Evolutionary conservation across 2,797 vertebrate species (phyloP).

Genomic region (Enteromius trimaculatus): DNA sequence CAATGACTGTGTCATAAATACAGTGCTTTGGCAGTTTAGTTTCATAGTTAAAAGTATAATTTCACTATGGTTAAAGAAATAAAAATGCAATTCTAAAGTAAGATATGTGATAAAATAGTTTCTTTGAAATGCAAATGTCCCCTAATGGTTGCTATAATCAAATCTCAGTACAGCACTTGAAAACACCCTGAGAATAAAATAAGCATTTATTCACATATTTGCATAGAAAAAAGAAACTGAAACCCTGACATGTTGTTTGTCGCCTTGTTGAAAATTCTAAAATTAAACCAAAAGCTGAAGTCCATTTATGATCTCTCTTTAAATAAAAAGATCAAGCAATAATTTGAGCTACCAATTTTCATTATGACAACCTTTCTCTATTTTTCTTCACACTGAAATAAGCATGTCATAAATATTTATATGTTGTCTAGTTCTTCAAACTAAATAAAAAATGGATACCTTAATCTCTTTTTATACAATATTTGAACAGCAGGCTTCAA

Average conservation of each 20-base stretch:
- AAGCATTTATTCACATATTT: constrained; percentile 3
- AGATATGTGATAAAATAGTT: not conserved
- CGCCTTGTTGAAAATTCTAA: not conserved
- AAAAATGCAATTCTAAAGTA: not conserved
- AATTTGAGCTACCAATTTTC: not conserved
- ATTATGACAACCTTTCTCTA: not conserved
- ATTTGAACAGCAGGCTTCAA: not conserved
- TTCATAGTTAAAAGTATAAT: not conserved
- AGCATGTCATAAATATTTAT: no score
- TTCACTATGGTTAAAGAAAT: not conserved
- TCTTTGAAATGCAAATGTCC: not conserved
- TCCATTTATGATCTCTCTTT: not conserved
- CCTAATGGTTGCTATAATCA: not conserved
- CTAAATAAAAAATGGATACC: constrained; percentile 2
- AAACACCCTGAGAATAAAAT: not conserved
- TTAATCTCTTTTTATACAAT: constrained; percentile 8
- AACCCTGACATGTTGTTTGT: no score
- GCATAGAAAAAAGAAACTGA: not conserved
- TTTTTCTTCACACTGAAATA: not conserved
- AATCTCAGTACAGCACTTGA: not conserved
- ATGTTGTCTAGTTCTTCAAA: not conserved
- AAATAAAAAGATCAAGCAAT: not conserved
- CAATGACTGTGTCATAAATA: not conserved
- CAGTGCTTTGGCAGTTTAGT: not conserved
- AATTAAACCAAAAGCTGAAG: not conserved